Percentiles rank a stretch among this genome's conserved stretches.
These are phyloP conservation scores for Bombylius major DNA, from an alignment of 2,888 invertebrate genomes.

Conservation along the genomic window DNA sequence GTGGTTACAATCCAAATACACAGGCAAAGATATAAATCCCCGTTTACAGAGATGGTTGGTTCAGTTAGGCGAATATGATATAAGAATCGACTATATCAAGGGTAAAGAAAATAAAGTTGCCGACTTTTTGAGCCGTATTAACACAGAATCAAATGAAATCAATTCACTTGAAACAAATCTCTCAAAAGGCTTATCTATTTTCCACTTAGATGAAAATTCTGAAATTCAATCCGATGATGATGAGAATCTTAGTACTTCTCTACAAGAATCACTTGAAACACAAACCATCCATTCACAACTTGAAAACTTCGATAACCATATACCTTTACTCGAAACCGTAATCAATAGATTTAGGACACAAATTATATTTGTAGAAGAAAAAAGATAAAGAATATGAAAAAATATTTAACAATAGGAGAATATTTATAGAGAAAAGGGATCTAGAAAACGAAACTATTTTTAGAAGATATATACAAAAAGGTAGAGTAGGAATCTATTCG, in stretches of 20 bases:
- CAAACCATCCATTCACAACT: constrained; percentile 2
- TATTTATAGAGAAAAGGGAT: too few species aligned
- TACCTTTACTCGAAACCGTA: constrained; percentile 3
- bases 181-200: too few species aligned
- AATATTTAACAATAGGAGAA: too few species aligned
- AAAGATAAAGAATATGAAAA: not conserved
- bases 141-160: not conserved
- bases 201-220: not conserved
- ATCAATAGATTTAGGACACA: constrained; percentile 2
- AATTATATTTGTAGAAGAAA: constrained; percentile 1
- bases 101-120: constrained; percentile 4
- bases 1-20: not conserved
- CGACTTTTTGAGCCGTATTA: constrained; percentile 4
- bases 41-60: not conserved
- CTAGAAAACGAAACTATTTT: too few species aligned
- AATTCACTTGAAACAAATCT: not conserved
- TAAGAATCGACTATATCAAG: not conserved
- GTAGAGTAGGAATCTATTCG: too few species aligned
- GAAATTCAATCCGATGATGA: not conserved
- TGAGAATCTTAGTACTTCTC: not conserved
- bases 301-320: constrained; percentile 1
- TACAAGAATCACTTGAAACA: not conserved
- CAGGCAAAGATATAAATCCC: not conserved
- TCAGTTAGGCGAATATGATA: not conserved
- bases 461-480: too few species aligned